A percentile compares a stretch with the other conserved stretches of the same genome.
Evolutionary conservation across 2,888 invertebrate genomes (phyloP).

Genomic region (Gymnosoma rotundatum): DNA sequence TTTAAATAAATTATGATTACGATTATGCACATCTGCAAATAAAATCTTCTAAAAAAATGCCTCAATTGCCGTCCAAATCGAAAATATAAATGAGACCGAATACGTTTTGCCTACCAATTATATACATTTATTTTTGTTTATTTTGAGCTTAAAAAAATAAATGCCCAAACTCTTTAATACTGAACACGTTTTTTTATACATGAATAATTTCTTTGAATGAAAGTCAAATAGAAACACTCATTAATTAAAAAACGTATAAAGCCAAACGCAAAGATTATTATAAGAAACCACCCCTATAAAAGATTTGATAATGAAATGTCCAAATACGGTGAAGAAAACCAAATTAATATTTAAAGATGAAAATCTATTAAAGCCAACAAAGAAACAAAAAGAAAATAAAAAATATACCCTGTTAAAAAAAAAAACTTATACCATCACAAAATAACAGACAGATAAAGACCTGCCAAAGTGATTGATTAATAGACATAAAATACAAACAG

Average conservation of each 20-base stretch:
- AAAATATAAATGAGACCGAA: no score
- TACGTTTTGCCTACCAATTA: no score
- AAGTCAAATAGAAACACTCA: no score
- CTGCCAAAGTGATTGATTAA: conserved; percentile 62
- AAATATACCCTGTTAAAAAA: background rate
- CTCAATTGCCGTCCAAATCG: no score
- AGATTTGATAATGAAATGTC: background rate
- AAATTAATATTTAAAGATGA: background rate
- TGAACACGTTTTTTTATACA: no score
- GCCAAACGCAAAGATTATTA: background rate
- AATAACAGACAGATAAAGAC: conserved; percentile 26
- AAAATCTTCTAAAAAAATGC: no score
- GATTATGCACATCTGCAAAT: no score
- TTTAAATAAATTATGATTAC: no score
- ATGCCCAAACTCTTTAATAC: no score
- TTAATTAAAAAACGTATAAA: background rate
- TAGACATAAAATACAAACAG: conserved; percentile 32
- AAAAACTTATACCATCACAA: background rate
- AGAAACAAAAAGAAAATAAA: background rate
- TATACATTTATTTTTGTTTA: no score
- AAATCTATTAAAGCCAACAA: background rate
- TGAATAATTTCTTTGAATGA: no score
- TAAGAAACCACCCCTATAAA: background rate
- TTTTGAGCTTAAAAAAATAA: no score
- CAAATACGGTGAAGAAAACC: background rate